Evolutionary conservation across 2,888 invertebrate species (phyloP).

Genomic region (Drosophila percnosoma): DNA sequence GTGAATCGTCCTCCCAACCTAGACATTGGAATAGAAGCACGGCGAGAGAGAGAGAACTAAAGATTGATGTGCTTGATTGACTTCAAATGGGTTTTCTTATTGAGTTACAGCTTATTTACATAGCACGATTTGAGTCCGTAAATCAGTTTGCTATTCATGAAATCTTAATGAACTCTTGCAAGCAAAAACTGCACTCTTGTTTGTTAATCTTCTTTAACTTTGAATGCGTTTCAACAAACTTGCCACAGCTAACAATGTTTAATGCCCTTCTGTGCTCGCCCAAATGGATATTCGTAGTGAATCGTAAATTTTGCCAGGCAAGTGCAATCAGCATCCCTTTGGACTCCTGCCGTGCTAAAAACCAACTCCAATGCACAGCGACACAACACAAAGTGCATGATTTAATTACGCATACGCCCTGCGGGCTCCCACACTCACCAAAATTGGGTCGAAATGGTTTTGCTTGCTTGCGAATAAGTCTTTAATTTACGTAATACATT

Average conservation of each 20-base stretch:
- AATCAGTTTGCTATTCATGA: not conserved
- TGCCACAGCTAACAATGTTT: not conserved
- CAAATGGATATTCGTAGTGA: slow-evolving; percentile 8
- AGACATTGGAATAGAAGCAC: not conserved
- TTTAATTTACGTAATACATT: not conserved
- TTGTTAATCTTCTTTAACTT: not conserved
- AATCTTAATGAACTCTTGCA: not conserved
- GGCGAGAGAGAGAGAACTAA: slow-evolving; percentile 2
- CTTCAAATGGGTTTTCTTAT: slow-evolving; percentile 33
- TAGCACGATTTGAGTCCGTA: slow-evolving; percentile 22
- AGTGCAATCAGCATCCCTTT: not conserved
- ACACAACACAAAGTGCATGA: slow-evolving; percentile 12
- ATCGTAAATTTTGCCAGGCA: slow-evolving; percentile 5
- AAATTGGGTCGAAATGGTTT: not conserved
- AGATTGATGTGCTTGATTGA: slow-evolving; percentile 43
- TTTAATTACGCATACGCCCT: slow-evolving; percentile 40
- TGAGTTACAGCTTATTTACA: slow-evolving; percentile 59
- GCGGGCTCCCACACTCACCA: not conserved
- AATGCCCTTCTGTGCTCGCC: not conserved
- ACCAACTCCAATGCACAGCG: not conserved
- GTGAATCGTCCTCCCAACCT: slow-evolving; percentile 84
- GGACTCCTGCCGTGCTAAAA: not conserved
- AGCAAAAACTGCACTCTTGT: not conserved
- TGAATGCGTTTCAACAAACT: not conserved
- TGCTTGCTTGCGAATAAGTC: not conserved